Conservation (phyloP, 1,140 invertebrate species). For the Charaxes varanes region DNA sequence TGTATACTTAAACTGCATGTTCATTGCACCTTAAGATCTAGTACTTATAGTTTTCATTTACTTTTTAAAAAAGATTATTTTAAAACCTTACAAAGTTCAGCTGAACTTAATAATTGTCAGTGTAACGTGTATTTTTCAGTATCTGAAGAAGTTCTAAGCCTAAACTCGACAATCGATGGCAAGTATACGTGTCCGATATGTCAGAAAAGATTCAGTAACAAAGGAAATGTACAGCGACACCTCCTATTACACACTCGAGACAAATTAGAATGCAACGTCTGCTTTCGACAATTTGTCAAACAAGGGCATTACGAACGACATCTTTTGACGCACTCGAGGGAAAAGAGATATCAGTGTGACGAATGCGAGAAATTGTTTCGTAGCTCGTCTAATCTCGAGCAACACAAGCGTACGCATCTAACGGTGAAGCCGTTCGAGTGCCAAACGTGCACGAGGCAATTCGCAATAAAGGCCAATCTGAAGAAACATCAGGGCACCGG, state of each 20-base stretch:
- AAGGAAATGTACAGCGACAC: conserved; percentile 31
- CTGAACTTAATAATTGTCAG: too few relatives aligned
- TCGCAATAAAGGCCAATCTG: conserved; percentile 29
- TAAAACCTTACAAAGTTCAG: too few relatives aligned
- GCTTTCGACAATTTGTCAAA: conserved; percentile 25
- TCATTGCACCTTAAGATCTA: too few relatives aligned
- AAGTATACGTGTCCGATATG: conserved; percentile 34
- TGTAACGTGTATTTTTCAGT: too few relatives aligned
- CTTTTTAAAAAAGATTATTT: too few relatives aligned
- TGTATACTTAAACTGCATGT: too few relatives aligned
- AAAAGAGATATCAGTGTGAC: conserved; percentile 23
- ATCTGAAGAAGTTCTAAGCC: conserved; percentile 21
- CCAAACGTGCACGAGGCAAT: conserved; percentile 27
- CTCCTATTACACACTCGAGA: conserved; percentile 25
- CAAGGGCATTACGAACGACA: conserved; percentile 27
- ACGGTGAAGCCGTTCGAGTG: conserved; percentile 30
- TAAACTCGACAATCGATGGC: conserved; percentile 21
- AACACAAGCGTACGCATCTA: conserved; percentile 35
- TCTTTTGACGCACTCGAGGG: conserved; percentile 15
- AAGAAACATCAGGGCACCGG: conserved; percentile 28
- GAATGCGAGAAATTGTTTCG: conserved; percentile 37
- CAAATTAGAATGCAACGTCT: conserved; percentile 28
- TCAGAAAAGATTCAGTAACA: conserved; percentile 26
- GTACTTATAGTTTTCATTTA: too few relatives aligned
- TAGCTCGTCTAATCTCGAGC: conserved; percentile 29